These are phyloP conservation scores for Sipha maydis DNA, from an alignment of 2,888 invertebrate genomes.

Conservation along the genomic window DNA sequence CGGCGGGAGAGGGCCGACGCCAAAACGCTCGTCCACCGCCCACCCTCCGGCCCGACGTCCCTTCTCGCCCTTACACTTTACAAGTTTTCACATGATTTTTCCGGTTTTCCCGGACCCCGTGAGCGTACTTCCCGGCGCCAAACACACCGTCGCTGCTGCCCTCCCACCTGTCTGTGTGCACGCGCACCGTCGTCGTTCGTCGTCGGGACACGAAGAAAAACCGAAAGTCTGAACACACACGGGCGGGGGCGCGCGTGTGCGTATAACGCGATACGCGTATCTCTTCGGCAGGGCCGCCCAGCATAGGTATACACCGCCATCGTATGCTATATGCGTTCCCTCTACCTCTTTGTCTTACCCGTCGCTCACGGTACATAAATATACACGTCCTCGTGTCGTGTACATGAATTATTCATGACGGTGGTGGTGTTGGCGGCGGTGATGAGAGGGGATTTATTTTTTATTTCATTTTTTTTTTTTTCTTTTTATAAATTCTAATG, in stretches of 20 bases:
- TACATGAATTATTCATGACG: not conserved
- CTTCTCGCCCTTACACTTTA: constrained; percentile 27
- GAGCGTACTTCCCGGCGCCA: constrained; percentile 61
- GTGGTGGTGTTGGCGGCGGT: not conserved
- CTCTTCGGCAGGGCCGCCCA: not conserved
- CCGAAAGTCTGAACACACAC: constrained; percentile 36
- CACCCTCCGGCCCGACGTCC: not conserved
- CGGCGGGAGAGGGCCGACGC: constrained; percentile 40
- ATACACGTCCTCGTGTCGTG: not conserved
- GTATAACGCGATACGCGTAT: not conserved
- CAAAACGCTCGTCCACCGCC: constrained; percentile 31
- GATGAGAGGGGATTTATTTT: constrained; percentile 5
- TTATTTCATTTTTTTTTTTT: constrained; percentile 22
- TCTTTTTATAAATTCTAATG: constrained; percentile 15
- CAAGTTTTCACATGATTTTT: constrained; percentile 62
- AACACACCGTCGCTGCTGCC: constrained; percentile 39
- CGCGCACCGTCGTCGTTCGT: not conserved
- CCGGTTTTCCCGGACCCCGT: constrained; percentile 55
- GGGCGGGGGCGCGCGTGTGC: not conserved
- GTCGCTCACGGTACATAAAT: not conserved
- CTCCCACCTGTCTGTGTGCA: constrained; percentile 42
- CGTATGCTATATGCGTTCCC: not conserved
- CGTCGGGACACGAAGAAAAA: constrained; percentile 44
- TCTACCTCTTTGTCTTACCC: too few species aligned
- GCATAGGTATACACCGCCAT: not conserved